Evolutionary conservation across 2,113 vertebrate species (phyloP).

Genomic region (Poicephalus gulielmi): DNA sequence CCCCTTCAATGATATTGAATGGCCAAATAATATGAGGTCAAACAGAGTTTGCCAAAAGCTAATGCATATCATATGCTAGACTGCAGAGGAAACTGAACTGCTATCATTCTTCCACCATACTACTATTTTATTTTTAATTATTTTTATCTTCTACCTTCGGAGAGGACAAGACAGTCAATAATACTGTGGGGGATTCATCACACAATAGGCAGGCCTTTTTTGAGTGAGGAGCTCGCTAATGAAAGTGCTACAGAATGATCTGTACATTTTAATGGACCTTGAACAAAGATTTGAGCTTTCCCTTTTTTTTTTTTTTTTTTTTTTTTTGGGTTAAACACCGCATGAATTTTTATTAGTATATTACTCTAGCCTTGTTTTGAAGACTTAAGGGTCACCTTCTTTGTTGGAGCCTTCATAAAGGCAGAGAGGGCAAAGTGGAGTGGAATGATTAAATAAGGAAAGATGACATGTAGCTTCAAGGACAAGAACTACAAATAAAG

Average conservation of each 20-base stretch:
- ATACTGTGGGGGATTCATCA: constrained; percentile 17
- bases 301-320: neutral
- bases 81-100: neutral
- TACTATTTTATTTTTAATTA: neutral
- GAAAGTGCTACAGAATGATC: neutral
- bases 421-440: constrained; percentile 35
- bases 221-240: neutral
- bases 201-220: neutral
- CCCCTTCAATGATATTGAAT: neutral
- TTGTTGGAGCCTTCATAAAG: neutral
- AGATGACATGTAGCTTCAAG: constrained; percentile 16
- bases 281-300: constrained; percentile 47
- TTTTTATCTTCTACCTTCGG: neutral
- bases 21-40: constrained; percentile 1
- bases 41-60: neutral
- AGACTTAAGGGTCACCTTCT: constrained; percentile 54
- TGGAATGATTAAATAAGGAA: constrained; percentile 38
- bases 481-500: neutral
- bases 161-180: constrained; percentile 21
- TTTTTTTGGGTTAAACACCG: neutral
- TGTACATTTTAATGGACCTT: constrained; percentile 54
- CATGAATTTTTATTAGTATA: constrained; percentile 58
- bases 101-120: neutral
- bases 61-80: neutral
- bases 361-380: constrained; percentile 58